These are phyloP conservation scores for Herminia tarsipennalis DNA, from an alignment of 2,888 invertebrate species.

Conservation along the genomic window DNA sequence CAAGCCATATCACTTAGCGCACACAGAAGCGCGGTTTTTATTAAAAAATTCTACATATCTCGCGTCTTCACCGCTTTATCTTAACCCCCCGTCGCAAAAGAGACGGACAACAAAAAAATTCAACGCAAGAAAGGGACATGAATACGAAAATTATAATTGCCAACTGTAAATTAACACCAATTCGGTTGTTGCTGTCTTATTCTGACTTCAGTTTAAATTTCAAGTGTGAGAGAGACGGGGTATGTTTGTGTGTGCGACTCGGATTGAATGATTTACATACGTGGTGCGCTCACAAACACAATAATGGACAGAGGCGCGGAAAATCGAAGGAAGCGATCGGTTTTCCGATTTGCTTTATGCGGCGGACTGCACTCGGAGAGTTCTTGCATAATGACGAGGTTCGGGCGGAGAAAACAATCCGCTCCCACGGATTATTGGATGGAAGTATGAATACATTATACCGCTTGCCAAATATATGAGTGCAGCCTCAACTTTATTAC, in stretches of 20 bases:
- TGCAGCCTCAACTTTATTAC: conserved; percentile 15
- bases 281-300: conserved; percentile 77
- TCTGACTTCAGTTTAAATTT: conserved; percentile 36
- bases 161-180: conserved; percentile 85
- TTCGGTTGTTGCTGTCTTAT: conserved; percentile 65
- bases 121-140: conserved; percentile 73
- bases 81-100: conserved; percentile 68
- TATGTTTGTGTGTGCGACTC: conserved; percentile 63
- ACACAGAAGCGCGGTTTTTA: conserved; percentile 82
- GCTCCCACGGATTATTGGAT: conserved; percentile 39
- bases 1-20: conserved; percentile 85
- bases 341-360: conserved; percentile 71
- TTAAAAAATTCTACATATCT: conserved; percentile 85
- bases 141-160: conserved; percentile 85
- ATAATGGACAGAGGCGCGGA: conserved; percentile 75
- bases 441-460: conserved; percentile 49
- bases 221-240: conserved; percentile 56
- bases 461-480: conserved; percentile 20
- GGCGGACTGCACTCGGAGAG: conserved; percentile 42
- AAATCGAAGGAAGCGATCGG: conserved; percentile 81
- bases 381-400: conserved; percentile 66
- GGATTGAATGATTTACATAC: conserved; percentile 76
- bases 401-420: conserved; percentile 49
- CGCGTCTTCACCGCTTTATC: conserved; percentile 78
- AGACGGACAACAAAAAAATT: conserved; percentile 75